phyloP scores from a whole-genome alignment of 2,888 invertebrate genomes.

The Psylliodes chrysocephalus region DNA sequence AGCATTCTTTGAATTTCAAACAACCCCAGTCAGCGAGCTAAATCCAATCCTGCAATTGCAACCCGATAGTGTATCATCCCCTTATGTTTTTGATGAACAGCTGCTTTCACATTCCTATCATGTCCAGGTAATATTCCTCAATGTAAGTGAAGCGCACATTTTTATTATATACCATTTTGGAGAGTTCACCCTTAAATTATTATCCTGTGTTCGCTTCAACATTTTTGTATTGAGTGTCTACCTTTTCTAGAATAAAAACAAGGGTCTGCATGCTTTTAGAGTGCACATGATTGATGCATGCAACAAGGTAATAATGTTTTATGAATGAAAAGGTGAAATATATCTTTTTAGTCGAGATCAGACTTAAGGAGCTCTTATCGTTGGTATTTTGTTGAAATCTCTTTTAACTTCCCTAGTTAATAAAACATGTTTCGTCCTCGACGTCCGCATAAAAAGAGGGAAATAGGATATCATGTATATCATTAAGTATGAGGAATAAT shows the following conservation, averaged over 20 bases:
- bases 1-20: slow-evolving; percentile 6
- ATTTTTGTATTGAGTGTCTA: slow-evolving; percentile 9
- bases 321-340: slow-evolving; percentile 1
- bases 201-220: slow-evolving; percentile 5
- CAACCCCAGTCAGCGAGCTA: neutral
- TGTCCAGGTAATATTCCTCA: slow-evolving; percentile 19
- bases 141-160: slow-evolving; percentile 17
- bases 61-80: neutral
- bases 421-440: too few relatives aligned
- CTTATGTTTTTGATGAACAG: neutral
- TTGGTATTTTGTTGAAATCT: neutral
- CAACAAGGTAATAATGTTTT: slow-evolving; percentile 4
- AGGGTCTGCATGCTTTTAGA: slow-evolving; percentile 3
- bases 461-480: too few relatives aligned
- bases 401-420: too few relatives aligned
- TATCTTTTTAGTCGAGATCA: too few relatives aligned
- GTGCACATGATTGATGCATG: slow-evolving; percentile 8
- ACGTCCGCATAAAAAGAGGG: too few relatives aligned
- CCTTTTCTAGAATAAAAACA: slow-evolving; percentile 8
- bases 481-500: too few relatives aligned
- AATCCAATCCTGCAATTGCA: slow-evolving; percentile 16
- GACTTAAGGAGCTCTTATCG: neutral
- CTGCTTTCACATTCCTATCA: slow-evolving; percentile 9
- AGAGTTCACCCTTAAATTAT: slow-evolving; percentile 15
- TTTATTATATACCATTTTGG: slow-evolving; percentile 19